These are phyloP conservation scores for Lagria hirta DNA, from an alignment of 2,888 invertebrate species.

Conservation along the genomic window DNA sequence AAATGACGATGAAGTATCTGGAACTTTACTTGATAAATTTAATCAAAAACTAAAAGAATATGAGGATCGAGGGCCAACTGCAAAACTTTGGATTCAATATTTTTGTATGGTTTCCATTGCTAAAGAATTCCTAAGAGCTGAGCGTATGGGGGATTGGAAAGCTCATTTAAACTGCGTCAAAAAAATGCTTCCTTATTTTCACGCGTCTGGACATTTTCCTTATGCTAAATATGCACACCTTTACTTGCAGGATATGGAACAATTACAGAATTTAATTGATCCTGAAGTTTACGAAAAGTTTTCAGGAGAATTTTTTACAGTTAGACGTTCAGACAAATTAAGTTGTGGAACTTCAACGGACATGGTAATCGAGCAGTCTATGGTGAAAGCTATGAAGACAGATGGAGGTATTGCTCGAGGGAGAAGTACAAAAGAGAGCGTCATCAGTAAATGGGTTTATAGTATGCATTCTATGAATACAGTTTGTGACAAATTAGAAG, in stretches of 20 bases:
- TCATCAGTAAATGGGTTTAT: conserved; percentile 24
- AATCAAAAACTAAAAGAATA: conserved; percentile 38
- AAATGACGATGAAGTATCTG: conserved; percentile 39
- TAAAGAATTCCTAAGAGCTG: conserved; percentile 48
- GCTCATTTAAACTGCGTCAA: conserved; percentile 44
- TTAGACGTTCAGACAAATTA: conserved; percentile 32
- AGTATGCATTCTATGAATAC: conserved; percentile 21
- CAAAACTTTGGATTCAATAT: conserved; percentile 44
- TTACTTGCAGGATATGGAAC: conserved; percentile 35
- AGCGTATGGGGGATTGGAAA: conserved; percentile 49
- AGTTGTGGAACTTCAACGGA: conserved; percentile 34
- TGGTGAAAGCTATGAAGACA: conserved; percentile 39
- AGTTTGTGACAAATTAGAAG: conserved; percentile 42
- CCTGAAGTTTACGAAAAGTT: conserved; percentile 40
- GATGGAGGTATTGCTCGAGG: conserved; percentile 31
- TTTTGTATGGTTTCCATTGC: conserved; percentile 46
- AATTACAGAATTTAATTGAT: conserved; percentile 28
- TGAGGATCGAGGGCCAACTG: conserved; percentile 44
- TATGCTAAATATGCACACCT: conserved; percentile 42
- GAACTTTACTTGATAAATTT: conserved; percentile 38
- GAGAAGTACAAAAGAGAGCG: conserved; percentile 26
- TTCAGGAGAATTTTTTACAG: conserved; percentile 29
- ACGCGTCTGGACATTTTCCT: conserved; percentile 37
- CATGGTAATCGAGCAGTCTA: conserved; percentile 41
- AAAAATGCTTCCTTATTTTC: conserved; percentile 48